Evolutionary conservation across 1,140 invertebrate genomes (phyloP).

Genomic region (Copidosoma floridanum): DNA sequence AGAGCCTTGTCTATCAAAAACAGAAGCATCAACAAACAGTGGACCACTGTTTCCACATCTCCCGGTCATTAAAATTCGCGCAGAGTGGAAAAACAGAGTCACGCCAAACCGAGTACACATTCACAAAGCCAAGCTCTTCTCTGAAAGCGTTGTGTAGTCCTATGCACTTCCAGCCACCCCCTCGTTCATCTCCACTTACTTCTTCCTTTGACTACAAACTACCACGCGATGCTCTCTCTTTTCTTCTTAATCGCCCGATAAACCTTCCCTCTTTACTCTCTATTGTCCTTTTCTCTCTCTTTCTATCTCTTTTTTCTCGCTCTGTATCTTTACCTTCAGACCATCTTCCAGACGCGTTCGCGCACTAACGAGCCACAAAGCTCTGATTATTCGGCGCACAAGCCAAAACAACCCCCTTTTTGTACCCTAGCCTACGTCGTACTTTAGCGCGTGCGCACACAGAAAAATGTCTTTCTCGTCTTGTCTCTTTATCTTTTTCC

Average conservation of each 20-base stretch:
- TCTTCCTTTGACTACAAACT: neutral
- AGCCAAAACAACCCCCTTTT: constrained; percentile 1
- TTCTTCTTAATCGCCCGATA: neutral
- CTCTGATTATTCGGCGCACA: constrained; percentile 10
- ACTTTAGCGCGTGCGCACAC: neutral
- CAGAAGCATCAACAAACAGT: too few species aligned
- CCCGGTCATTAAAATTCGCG: too few species aligned
- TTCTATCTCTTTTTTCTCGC: neutral
- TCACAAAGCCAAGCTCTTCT: too few species aligned
- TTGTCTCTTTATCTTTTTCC: too few species aligned
- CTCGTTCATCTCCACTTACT: neutral
- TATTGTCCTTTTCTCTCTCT: too few species aligned
- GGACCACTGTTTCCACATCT: too few species aligned
- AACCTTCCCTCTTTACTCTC: neutral
- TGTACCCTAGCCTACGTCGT: too few species aligned
- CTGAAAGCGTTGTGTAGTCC: too few species aligned
- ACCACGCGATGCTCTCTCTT: neutral
- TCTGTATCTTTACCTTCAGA: neutral
- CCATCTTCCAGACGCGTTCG: neutral
- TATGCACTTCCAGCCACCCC: neutral
- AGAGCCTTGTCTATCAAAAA: too few species aligned
- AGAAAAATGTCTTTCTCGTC: neutral
- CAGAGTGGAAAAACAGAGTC: too few species aligned
- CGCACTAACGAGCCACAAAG: constrained; percentile 9
- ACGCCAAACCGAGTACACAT: too few species aligned